These are phyloP conservation scores for Odontesthes bonariensis DNA, from an alignment of 2,113 vertebrate genomes.

Conservation along the genomic window DNA sequence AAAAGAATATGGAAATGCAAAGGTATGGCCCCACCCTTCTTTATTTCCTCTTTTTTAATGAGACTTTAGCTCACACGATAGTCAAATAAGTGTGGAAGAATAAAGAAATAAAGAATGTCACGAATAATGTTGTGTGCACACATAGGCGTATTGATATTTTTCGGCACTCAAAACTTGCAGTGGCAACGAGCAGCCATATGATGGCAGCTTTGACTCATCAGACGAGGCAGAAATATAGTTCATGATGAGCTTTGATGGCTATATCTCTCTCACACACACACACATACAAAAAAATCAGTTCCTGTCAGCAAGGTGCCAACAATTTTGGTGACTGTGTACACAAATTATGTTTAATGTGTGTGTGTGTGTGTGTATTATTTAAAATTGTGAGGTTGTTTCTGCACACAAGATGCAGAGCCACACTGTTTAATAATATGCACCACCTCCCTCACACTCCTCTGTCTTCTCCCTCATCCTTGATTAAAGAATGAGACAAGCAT, in stretches of 20 bases:
- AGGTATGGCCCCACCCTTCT: neutral
- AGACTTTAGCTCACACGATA: neutral
- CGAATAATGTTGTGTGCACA: too few relatives aligned
- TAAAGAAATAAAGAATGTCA: neutral
- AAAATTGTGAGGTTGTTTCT: slow-evolving; percentile 7
- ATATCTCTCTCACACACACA: neutral
- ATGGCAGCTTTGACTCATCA: slow-evolving; percentile 52
- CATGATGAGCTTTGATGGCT: slow-evolving; percentile 10
- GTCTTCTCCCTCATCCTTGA: slow-evolving; percentile 52
- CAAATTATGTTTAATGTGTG: slow-evolving; percentile 17
- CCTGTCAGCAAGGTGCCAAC: slow-evolving; percentile 11
- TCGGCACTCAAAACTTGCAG: neutral
- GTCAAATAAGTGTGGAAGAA: neutral
- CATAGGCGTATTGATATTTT: too few relatives aligned
- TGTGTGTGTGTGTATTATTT: slow-evolving; percentile 3
- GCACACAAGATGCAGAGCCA: slow-evolving; percentile 26
- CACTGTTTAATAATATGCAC: slow-evolving; percentile 65
- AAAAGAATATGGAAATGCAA: too few relatives aligned
- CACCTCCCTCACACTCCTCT: slow-evolving; percentile 45
- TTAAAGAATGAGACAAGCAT: slow-evolving; percentile 70
- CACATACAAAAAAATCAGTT: slow-evolving; percentile 18
- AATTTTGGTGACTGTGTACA: slow-evolving; percentile 14
- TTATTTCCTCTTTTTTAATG: neutral
- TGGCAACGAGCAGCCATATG: slow-evolving; percentile 26
- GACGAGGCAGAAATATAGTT: slow-evolving; percentile 3